Conservation (phyloP, 2,888 invertebrate species). For the Lasiommata megera region DNA sequence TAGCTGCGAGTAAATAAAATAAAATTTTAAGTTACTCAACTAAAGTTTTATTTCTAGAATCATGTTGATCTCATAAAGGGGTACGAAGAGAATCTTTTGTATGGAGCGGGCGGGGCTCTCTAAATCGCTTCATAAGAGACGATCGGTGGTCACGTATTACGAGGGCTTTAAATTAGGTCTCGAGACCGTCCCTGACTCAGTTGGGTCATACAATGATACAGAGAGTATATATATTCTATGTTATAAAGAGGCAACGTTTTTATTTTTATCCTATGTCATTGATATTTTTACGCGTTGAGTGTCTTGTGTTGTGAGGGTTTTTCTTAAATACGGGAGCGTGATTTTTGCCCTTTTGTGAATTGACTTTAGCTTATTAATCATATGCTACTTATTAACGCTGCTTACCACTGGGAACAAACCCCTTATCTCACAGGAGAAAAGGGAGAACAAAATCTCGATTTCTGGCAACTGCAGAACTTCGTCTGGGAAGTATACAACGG, state of each 20-base stretch:
- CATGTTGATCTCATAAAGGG: slow-evolving; percentile 1
- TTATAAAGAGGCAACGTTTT: background rate
- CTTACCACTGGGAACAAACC: too few relatives aligned
- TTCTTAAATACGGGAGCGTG: too few relatives aligned
- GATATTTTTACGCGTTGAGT: too few relatives aligned
- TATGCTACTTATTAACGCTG: too few relatives aligned
- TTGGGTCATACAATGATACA: slow-evolving; percentile 1
- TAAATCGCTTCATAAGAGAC: slow-evolving; percentile 12
- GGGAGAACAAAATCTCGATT: too few relatives aligned
- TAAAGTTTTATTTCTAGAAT: background rate
- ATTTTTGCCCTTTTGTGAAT: too few relatives aligned
- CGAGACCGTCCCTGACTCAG: slow-evolving; percentile 10
- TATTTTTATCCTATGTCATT: too few relatives aligned
- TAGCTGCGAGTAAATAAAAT: background rate
- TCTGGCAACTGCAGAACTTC: too few relatives aligned
- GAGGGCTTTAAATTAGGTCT: slow-evolving; percentile 17
- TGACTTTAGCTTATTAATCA: too few relatives aligned
- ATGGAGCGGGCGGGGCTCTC: slow-evolving; percentile 2
- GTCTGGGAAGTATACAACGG: too few relatives aligned
- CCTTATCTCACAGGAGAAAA: too few relatives aligned
- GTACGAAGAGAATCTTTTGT: slow-evolving; percentile 1
- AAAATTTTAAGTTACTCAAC: background rate
- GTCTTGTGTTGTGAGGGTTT: too few relatives aligned
- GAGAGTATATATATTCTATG: background rate
- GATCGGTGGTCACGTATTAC: slow-evolving; percentile 18